A percentile compares a stretch with the other conserved stretches of the same genome.
These are phyloP conservation scores for Ceryle rudis DNA, from an alignment of 2,797 vertebrate genomes.

Conservation along the genomic window DNA sequence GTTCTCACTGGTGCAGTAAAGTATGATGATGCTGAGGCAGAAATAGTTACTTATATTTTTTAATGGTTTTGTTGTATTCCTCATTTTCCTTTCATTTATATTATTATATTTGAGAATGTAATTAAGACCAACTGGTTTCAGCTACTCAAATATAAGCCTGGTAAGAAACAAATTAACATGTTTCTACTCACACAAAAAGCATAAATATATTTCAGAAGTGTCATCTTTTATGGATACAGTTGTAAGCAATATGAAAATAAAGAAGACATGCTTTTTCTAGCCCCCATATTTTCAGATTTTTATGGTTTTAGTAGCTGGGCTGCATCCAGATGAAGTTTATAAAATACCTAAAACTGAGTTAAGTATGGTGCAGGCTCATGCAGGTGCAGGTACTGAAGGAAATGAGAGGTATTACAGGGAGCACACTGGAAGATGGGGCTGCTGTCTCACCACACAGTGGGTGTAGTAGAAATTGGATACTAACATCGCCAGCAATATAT, in stretches of 20 bases:
- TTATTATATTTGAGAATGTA: not conserved
- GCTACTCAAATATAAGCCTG: not conserved
- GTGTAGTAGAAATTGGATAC: too few species aligned
- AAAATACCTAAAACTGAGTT: not conserved
- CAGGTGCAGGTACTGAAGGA: not conserved
- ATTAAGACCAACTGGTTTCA: not conserved
- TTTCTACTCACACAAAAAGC: not conserved
- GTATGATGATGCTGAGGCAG: not conserved
- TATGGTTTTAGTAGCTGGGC: not conserved
- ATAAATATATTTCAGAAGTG: not conserved
- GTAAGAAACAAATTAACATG: not conserved
- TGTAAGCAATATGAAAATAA: not conserved
- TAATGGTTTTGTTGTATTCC: not conserved
- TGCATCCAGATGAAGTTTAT: not conserved
- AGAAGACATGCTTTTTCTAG: not conserved
- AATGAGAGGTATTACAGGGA: not conserved
- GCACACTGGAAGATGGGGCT: not conserved
- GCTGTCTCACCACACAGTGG: accelerated
- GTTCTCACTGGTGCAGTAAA: not conserved
- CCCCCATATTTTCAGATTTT: not conserved
- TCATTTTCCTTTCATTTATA: not conserved
- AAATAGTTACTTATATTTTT: not conserved
- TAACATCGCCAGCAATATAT: not conserved
- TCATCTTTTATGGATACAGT: not conserved
- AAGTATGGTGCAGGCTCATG: not conserved